Evolutionary conservation across 2,888 invertebrate genomes (phyloP).

Genomic region (Stenurella melanura): DNA sequence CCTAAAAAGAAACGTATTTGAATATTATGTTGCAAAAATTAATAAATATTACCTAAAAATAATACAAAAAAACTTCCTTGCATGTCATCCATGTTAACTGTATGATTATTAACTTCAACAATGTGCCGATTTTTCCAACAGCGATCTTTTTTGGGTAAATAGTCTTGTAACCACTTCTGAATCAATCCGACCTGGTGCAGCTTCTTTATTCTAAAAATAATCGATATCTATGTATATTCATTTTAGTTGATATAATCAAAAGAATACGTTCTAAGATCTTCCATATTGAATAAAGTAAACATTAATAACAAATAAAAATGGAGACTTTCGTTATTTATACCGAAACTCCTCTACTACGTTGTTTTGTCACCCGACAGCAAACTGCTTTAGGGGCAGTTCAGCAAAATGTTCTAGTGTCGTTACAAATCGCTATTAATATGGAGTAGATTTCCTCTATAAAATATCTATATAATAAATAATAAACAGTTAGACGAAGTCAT

Average conservation of each 20-base stretch:
- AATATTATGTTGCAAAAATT: not conserved
- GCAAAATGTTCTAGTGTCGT: no score
- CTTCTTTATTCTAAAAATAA: conserved; percentile 80
- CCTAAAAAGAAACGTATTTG: conserved; percentile 70
- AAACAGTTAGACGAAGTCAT: no score
- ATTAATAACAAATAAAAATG: no score
- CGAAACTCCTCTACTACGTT: no score
- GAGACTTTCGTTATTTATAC: no score
- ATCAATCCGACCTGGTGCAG: conserved; percentile 91
- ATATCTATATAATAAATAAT: no score
- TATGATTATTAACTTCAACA: conserved; percentile 87
- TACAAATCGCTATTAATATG: no score
- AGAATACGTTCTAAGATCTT: no score
- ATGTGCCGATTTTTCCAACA: conserved; percentile 82
- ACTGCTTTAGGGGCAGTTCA: no score
- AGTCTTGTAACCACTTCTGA: conserved; percentile 86
- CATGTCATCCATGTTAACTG: conserved; percentile 93
- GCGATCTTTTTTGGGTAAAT: conserved; percentile 85
- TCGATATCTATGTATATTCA: not conserved
- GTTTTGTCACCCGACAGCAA: no score
- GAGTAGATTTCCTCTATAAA: no score
- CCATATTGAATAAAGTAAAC: no score
- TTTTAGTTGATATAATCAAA: not conserved
- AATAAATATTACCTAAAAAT: conserved; percentile 79
- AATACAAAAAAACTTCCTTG: conserved; percentile 93